Percentiles rank a stretch among this genome's conserved stretches.
phyloP scores from a whole-genome alignment of 2,888 invertebrate species.

The Andricus curvator region DNA sequence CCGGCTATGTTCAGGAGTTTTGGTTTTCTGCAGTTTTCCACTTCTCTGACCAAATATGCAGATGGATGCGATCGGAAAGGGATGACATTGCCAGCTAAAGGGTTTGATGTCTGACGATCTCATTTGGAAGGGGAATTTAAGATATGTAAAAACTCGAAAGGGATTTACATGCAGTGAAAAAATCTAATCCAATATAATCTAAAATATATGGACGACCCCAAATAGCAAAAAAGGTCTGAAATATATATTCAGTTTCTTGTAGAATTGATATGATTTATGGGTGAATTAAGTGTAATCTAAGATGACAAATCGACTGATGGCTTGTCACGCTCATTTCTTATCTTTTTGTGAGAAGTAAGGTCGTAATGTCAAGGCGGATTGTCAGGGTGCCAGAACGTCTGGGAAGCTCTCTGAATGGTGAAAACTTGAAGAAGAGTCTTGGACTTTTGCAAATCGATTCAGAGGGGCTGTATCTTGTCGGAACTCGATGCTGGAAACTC shows the following conservation, averaged over 20 bases:
- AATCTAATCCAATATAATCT: too few species aligned
- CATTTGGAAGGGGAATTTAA: too few species aligned
- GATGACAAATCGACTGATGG: conserved; percentile 27
- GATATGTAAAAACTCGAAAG: too few species aligned
- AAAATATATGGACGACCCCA: too few species aligned
- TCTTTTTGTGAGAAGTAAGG: conserved; percentile 7
- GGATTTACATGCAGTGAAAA: too few species aligned
- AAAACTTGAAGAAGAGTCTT: conserved; percentile 27
- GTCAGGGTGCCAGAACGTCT: conserved; percentile 36
- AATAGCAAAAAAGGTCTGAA: background rate
- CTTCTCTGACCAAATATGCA: too few species aligned
- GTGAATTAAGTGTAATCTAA: conserved; percentile 1
- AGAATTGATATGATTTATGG: conserved; percentile 12
- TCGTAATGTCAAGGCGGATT: conserved; percentile 16
- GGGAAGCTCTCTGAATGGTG: conserved; percentile 29
- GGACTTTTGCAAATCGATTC: conserved; percentile 36
- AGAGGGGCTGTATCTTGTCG: conserved; percentile 42
- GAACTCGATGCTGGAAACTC: conserved; percentile 49
- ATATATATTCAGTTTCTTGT: background rate
- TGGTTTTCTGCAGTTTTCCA: too few species aligned
- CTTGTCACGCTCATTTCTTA: conserved; percentile 31
- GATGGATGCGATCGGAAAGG: too few species aligned
- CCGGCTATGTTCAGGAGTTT: too few species aligned
- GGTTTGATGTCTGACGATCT: too few species aligned
- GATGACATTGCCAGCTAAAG: too few species aligned